A percentile compares a stretch with the other conserved stretches of the same genome.
Conservation (phyloP, 1,140 invertebrate genomes). For the Habropoda laboriosa region DNA sequence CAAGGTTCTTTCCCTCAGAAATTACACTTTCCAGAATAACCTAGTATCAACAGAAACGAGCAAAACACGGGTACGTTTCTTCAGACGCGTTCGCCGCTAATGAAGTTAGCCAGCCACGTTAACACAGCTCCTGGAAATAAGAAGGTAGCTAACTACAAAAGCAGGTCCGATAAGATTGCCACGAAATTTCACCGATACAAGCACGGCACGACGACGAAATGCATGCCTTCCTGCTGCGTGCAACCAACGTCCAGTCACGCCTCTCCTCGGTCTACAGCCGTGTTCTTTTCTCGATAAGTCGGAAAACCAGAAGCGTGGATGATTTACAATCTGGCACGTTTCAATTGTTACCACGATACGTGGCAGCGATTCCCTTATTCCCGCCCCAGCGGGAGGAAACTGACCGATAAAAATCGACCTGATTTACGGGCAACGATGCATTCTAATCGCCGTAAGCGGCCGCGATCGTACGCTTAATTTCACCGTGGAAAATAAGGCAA, state of each 20-base stretch:
- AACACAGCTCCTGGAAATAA: not conserved
- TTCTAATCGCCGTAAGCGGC: slow-evolving; percentile 27
- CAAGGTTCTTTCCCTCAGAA: too few species aligned
- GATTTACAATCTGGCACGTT: slow-evolving; percentile 39
- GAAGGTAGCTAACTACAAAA: not conserved
- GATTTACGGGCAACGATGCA: slow-evolving; percentile 34
- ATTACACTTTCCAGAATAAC: not conserved
- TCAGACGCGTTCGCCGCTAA: not conserved
- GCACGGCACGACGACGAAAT: slow-evolving; percentile 19
- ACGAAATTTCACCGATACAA: slow-evolving; percentile 22
- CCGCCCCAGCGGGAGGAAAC: not conserved
- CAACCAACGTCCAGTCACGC: slow-evolving; percentile 11
- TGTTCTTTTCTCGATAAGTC: slow-evolving; percentile 41
- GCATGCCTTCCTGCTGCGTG: slow-evolving; percentile 35
- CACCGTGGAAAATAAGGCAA: not conserved
- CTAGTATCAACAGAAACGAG: too few species aligned
- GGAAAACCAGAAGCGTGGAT: slow-evolving; percentile 45
- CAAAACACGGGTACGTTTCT: not conserved
- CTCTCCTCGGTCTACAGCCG: not conserved
- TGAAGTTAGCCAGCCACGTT: not conserved
- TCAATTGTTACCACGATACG: slow-evolving; percentile 46
- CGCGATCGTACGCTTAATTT: slow-evolving; percentile 14
- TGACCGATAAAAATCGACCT: slow-evolving; percentile 28
- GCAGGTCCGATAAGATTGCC: slow-evolving; percentile 7
- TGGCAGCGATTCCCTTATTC: slow-evolving; percentile 32